Base-by-base conservation (phyloP, 2,888 invertebrate species). In the Willowsia nigromaculata region DNA sequence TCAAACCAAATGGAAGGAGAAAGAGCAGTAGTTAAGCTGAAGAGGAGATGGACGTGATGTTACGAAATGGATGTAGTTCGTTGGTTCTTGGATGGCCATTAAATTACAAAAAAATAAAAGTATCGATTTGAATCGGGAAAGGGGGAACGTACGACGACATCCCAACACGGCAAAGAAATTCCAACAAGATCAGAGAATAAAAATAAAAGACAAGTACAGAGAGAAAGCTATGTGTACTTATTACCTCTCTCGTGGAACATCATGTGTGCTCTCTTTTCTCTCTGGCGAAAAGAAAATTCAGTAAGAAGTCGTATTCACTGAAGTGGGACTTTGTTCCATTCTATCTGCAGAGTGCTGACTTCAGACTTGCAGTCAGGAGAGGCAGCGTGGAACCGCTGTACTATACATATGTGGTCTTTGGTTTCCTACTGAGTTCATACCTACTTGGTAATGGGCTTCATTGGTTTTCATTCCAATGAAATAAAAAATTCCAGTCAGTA, bases 11-110 rank as follows among this genome's bases (percentile, higher is more conserved):
- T 3, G 47, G 7, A 5, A 30, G n/a, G n/a, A 74, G 15, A 40
- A 47, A 1, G 37, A 65, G 50, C 65, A 40, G 53, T 83, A 71
- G 83, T 83, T 83, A 71, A 83, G 37, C 83, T 83, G 37, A 71
- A 83, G 83, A 71, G 47, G 15, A 83, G 83, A 37, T 85, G 74
- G 59, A 85, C 85, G 85, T 85, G 83, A 83, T 83, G 53, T 83
- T 83, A 47, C 53, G 15, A 65, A 83, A 53, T 50, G 50, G 18
- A 43, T 50, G 33, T 50, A 27, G 40, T 30, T 68, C 65, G 18
- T 53, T 37, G 15, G 15, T 33, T 65, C 37, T 33, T 37, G 18
- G 22, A 68, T 65, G 40, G 47, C 68, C 65, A 71, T 85, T 74
- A 74, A 25, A 74, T 78, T 53, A 53, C 50, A 53, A 53, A 53